Conservation (phyloP, 2,888 invertebrate species). For the Sphinx pinastri region DNA sequence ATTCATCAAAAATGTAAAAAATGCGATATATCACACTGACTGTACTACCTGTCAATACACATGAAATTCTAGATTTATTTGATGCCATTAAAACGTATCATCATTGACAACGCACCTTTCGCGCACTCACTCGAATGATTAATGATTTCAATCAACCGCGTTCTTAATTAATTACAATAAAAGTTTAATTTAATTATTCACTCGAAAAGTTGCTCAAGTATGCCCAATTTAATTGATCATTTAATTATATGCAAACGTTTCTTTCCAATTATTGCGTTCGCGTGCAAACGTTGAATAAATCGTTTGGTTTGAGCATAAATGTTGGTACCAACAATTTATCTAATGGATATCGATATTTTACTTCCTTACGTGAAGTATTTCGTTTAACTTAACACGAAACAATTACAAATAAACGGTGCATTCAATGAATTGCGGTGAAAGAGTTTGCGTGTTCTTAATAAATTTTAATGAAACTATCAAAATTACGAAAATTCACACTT, state of each 20-base stretch:
- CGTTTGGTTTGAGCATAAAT: constrained; percentile 49
- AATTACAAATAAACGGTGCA: constrained; percentile 42
- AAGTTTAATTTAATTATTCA: constrained; percentile 19
- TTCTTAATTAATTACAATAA: constrained; percentile 25
- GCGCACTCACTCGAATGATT: constrained; percentile 7
- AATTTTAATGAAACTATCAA: background rate
- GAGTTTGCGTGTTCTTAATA: constrained; percentile 34
- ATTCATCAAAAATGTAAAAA: background rate
- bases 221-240: constrained; percentile 59
- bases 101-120: background rate
- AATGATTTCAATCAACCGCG: constrained; percentile 15
- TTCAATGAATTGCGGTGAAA: constrained; percentile 33
- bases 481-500: background rate
- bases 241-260: constrained; percentile 67
- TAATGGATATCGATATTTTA: constrained; percentile 63
- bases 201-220: constrained; percentile 32
- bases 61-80: background rate
- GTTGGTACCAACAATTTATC: constrained; percentile 66
- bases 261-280: constrained; percentile 65
- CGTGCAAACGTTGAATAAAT: constrained; percentile 76
- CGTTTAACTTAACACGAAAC: constrained; percentile 52
- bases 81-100: background rate
- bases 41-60: background rate
- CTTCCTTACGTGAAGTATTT: constrained; percentile 59
- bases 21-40: background rate